Evolutionary conservation across 2,888 invertebrate species (phyloP), one percentile per base, ranked within the genome.

Genomic region (Perdita meconis): DNA sequence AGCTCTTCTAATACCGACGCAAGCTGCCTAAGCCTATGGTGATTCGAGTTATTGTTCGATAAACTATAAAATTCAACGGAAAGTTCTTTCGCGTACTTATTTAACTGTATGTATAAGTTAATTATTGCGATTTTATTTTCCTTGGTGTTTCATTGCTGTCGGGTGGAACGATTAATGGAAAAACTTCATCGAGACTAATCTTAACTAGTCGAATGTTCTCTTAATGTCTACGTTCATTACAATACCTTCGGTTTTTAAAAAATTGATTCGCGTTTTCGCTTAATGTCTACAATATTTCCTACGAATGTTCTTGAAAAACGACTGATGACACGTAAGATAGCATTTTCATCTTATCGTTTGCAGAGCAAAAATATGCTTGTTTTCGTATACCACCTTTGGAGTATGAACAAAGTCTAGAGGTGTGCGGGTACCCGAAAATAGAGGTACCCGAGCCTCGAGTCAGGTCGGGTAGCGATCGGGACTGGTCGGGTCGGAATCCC

Each of bases 121-220:
- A 76, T 78, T 84, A 83, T 76, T 66, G 78, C 85, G 81, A 65
- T 47, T 77, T 84, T 6, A n/a, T 30, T 30, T 6, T 30, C 6
- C 30, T 30, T 85, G 84, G 85, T 83, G 85, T 84, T 80, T 70
- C 69, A 69, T 85, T 78, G 69, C 75, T 71, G 65, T 71, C 47
- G 61, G 56, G 61, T 66, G 30, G 42, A 80, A 73, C 57, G 56
- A 80, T 47, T 79, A 57, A 79, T 55, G 44, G 65, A 69, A 77
- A 42, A 24, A 68, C 30, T 30, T 30, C 30, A 30, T 4, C 53
- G 36, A 53, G 26, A 64, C 2, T 71, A 67, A 38, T 36, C 26
- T 63, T 66, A n/a, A 50, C 42, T 50, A 63, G 22, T 59, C 38
- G 57, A 40, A 13, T 57, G 26, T 24, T 57, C 55, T 5, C 51